Base-by-base conservation (phyloP, 1,140 invertebrate genomes). In the Bombus sibiricus region DNA sequence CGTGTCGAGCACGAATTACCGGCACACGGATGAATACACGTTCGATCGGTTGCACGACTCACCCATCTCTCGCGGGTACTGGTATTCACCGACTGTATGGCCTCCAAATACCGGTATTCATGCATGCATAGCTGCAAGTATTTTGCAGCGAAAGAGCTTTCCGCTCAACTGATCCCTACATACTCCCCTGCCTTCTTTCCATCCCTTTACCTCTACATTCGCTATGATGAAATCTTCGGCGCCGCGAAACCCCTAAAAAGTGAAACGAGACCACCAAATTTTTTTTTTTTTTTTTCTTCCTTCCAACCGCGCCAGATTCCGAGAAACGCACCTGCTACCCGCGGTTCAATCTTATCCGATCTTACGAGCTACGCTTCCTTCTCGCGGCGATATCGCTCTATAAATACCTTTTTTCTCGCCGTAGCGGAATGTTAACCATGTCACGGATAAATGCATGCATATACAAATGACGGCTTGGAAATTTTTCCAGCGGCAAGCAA, bases 181-280 rank as follows among this genome's bases (percentile, higher is more conserved):
- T 53, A 37, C 41, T 57, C 47, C 28, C 28, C 68, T 77, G 28
- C 34, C 39, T 43, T 34, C 83, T 32, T 62, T 74, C 66, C 62
- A 28, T 75, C 66, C 39, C 59, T 68, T 71, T 53, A 18, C 59
- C 74, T 13, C 25, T 41, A 47, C 66, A 77, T 79, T n/a, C 68
- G n/a, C 68, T 88, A 87, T 85, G 88, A 90, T 89, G 88, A 90
- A 90, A 89, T 90, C 81, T 90, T 90, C 68, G 76, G 39, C n/a
- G 84, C 79, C 74, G 78, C 76, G 57, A 82, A 62, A 39, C 22
- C 71, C 80, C 47, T 90, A 85, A 90, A 47, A 90, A 76, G 41
- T 53, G 66, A 83, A 88, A 90, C 76, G 71, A 88, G 76, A 86
- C 88, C 81, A 74, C 68, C 88, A 66, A 89, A 86, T 88, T 90